These are phyloP conservation scores for Cacatua alba DNA, from an alignment of 2,113 vertebrate species.

Conservation along the genomic window DNA sequence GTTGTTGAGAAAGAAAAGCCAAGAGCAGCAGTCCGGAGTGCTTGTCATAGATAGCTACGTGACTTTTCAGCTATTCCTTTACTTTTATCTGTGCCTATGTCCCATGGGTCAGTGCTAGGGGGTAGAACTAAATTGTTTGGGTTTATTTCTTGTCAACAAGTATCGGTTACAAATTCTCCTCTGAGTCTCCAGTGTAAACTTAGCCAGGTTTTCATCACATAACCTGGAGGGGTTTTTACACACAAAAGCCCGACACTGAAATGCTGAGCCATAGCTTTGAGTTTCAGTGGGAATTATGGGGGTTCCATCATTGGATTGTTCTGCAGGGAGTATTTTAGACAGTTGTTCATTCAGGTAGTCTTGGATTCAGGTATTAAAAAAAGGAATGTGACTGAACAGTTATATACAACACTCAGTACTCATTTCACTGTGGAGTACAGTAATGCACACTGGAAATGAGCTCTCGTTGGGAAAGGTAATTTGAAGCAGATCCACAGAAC, in stretches of 20 bases:
- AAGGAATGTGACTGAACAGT: not conserved
- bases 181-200: not conserved
- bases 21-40: not conserved
- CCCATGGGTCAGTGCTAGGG: not conserved
- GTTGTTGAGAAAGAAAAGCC: not conserved
- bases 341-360: not conserved
- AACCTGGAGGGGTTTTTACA: not conserved
- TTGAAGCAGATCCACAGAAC: slow-evolving; percentile 20
- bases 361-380: not conserved
- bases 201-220: not conserved
- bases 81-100: not conserved
- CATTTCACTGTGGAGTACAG: slow-evolving; percentile 43
- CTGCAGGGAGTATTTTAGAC: not conserved
- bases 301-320: not conserved
- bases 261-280: not conserved
- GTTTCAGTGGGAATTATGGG: not conserved
- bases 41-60: not conserved
- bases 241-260: not conserved
- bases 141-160: slow-evolving; percentile 23
- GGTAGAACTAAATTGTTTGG: slow-evolving; percentile 10
- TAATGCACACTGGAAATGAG: slow-evolving; percentile 64
- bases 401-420: slow-evolving; percentile 8
- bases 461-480: slow-evolving; percentile 67
- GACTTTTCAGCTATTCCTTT: not conserved
- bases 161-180: not conserved